Conservation (phyloP, 2,888 invertebrate genomes). For the Mimas tiliae region DNA sequence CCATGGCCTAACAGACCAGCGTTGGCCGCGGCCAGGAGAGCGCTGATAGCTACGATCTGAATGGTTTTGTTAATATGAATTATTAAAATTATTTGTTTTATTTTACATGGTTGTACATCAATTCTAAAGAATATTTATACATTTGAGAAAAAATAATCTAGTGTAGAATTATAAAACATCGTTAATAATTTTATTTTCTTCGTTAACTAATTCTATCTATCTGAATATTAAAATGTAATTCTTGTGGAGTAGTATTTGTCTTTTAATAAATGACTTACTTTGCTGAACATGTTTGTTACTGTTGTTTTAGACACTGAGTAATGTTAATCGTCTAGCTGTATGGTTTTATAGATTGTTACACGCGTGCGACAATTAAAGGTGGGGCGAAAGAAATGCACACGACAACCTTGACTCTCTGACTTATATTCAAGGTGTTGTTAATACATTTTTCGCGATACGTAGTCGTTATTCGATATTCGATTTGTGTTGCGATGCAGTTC, state of each 20-base stretch:
- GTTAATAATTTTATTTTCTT: not conserved
- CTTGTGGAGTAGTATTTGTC: not conserved
- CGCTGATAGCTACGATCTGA: slow-evolving; percentile 71
- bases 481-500: not conserved
- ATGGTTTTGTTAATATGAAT: slow-evolving; percentile 31
- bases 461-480: not conserved
- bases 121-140: no score
- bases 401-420: slow-evolving; percentile 56
- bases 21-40: slow-evolving; percentile 69
- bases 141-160: no score
- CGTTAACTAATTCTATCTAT: not conserved
- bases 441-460: slow-evolving; percentile 4
- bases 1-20: slow-evolving; percentile 66
- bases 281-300: slow-evolving; percentile 68
- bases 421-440: not conserved
- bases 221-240: no score
- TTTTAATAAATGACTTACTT: slow-evolving; percentile 54
- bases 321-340: slow-evolving; percentile 59
- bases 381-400: slow-evolving; percentile 65
- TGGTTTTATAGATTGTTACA: slow-evolving; percentile 66
- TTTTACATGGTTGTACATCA: no score
- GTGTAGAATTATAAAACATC: no score
- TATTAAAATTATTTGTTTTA: not conserved
- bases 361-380: slow-evolving; percentile 48
- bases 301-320: slow-evolving; percentile 62